A percentile compares a stretch with the other conserved stretches of the same genome.
phyloP scores from a whole-genome alignment of 2,888 invertebrate species.

The Conchocele bisecta region DNA sequence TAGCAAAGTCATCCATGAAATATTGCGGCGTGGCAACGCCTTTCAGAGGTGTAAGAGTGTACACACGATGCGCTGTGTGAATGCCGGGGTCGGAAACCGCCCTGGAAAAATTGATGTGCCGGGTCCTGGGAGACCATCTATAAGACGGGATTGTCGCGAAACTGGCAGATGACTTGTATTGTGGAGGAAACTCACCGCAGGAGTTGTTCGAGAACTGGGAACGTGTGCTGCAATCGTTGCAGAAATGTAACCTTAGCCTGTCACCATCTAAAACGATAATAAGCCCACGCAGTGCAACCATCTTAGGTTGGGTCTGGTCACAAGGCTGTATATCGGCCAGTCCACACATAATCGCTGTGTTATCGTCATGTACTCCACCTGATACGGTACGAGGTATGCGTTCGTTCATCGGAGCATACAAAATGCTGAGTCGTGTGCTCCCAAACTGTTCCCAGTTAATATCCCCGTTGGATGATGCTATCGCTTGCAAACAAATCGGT shows the following conservation, averaged over 20 bases:
- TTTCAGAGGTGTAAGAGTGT: slow-evolving; percentile 52
- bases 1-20: slow-evolving; percentile 46
- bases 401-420: slow-evolving; percentile 56
- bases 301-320: slow-evolving; percentile 52
- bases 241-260: slow-evolving; percentile 21
- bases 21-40: slow-evolving; percentile 58
- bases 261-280: slow-evolving; percentile 56
- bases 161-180: slow-evolving; percentile 61
- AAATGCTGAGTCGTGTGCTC: slow-evolving; percentile 43
- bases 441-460: slow-evolving; percentile 26
- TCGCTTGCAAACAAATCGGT: slow-evolving; percentile 31
- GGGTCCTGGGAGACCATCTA: slow-evolving; percentile 52
- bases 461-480: slow-evolving; percentile 37
- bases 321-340: slow-evolving; percentile 35
- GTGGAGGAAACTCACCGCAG: slow-evolving; percentile 52
- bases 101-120: slow-evolving; percentile 53
- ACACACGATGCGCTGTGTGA: slow-evolving; percentile 58
- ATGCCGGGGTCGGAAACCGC: slow-evolving; percentile 65
- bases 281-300: slow-evolving; percentile 34
- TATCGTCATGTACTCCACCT: slow-evolving; percentile 15
- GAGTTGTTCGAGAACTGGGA: slow-evolving; percentile 41
- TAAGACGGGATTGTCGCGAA: slow-evolving; percentile 54
- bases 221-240: slow-evolving; percentile 37
- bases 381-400: slow-evolving; percentile 29
- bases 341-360: slow-evolving; percentile 29